Base-by-base conservation (phyloP, 2,888 invertebrate genomes). In the Julus scanicus region DNA sequence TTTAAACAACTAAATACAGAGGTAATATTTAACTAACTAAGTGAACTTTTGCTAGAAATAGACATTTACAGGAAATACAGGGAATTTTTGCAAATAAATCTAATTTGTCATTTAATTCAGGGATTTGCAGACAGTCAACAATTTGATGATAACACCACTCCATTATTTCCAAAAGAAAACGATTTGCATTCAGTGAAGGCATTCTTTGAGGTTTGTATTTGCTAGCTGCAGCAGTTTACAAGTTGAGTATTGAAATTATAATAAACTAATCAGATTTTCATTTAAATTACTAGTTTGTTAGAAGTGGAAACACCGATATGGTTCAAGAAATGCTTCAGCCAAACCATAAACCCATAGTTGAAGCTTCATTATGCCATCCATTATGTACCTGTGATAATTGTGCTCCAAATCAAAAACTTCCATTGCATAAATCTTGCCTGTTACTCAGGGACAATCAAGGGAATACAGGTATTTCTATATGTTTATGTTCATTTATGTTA, bases 371-470 rank as follows among this genome's bases (percentile, higher is more conserved):
- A 20, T 86, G 86, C 13, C 86, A 86, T 86, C 86, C 86, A 20
- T 49, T 86, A 29, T 86, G 86, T 29, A 20, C 49, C 37, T 86
- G 86, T 86, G 86, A 86, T 86, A 86, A 57, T 37, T 86, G 86
- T 29, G 20, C 15, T 20, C 44, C 39, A 13, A 40, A 49, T 6
- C 37, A 85, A 85, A 44, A 85, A 49, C 5, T 48, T n/a, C 85
- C 48, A 17, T 40, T 85, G 85, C 71, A 71, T 20, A 86, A 86
- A 86, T 86, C 57, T 39, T 86, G 37, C 13, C 4, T 86, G 15
- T 17, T 48, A 44, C 29, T 86, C 37, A 20, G 86, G 9, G 86
- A 86, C 53, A 53, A 44, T 15, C n/a, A 29, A 20, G 86, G 86
- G 15, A 86, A 57, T 53, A 86, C 86, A 20, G 86, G 86, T 86